Evolutionary conservation across 2,113 vertebrate genomes (phyloP).

Genomic region (Noturus placidus): DNA sequence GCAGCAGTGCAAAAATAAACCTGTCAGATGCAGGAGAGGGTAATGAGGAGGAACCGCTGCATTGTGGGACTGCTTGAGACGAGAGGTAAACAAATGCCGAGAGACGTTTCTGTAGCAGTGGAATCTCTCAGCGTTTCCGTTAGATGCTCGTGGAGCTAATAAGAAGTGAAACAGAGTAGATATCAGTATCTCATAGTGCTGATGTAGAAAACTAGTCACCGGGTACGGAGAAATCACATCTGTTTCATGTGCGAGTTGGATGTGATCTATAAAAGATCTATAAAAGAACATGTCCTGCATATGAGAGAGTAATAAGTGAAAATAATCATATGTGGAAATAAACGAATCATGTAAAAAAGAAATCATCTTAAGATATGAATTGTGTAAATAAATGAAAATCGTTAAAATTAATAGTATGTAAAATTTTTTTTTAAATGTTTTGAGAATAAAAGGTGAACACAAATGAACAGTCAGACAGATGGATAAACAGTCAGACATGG

Average conservation of each 20-base stretch:
- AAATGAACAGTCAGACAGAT: no score
- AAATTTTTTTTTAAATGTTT: no score
- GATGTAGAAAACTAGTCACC: neutral
- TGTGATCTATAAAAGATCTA: neutral
- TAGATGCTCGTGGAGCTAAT: neutral
- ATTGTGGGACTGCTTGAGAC: neutral
- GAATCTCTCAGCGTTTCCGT: neutral
- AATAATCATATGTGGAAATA: neutral
- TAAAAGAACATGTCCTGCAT: no score
- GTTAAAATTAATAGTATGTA: no score
- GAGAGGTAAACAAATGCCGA: neutral
- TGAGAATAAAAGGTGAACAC: neutral
- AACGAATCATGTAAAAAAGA: neutral
- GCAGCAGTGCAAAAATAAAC: conserved; percentile 17
- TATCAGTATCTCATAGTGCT: neutral
- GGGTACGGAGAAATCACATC: neutral
- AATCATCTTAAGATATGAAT: no score
- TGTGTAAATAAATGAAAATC: no score
- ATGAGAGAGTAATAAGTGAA: neutral
- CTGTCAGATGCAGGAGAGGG: conserved; percentile 3
- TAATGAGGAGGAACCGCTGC: conserved; percentile 9
- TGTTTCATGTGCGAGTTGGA: neutral
- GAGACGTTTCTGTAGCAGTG: neutral
- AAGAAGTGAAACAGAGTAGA: neutral
- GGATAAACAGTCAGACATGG: neutral